These are phyloP conservation scores for Cynoglossus semilaevis DNA, from an alignment of 2,113 vertebrate genomes.

Conservation along the genomic window DNA sequence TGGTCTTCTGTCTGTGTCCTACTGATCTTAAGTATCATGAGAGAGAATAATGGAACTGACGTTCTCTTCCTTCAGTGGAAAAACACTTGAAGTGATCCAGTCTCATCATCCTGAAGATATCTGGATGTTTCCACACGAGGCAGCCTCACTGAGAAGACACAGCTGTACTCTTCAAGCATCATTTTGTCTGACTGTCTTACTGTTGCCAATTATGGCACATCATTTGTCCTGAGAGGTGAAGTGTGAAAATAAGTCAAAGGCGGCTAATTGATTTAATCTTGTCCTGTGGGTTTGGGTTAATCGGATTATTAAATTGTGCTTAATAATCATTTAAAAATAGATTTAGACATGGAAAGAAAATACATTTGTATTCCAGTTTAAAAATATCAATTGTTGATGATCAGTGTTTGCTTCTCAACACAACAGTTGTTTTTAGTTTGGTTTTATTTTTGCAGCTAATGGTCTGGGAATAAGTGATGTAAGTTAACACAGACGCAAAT, in stretches of 20 bases:
- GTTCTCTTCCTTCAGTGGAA: conserved; percentile 51
- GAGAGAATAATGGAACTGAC: conserved; percentile 46
- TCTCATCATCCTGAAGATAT: conserved; percentile 50
- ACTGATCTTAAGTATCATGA: too few relatives aligned
- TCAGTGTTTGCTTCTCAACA: conserved; percentile 14
- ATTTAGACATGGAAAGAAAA: conserved; percentile 43
- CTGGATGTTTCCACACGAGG: conserved; percentile 50
- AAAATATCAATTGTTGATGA: too few relatives aligned
- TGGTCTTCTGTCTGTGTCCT: too few relatives aligned
- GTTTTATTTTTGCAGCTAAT: conserved; percentile 7
- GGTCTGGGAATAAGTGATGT: conserved; percentile 60
- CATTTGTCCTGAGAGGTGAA: conserved; percentile 55
- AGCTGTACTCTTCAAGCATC: conserved; percentile 34
- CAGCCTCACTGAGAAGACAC: conserved; percentile 46
- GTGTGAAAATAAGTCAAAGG: conserved; percentile 57
- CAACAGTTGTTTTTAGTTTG: not conserved
- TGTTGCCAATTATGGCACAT: conserved; percentile 44
- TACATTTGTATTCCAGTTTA: conserved; percentile 23
- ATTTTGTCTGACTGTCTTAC: conserved; percentile 34
- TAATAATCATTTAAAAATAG: conserved; percentile 41
- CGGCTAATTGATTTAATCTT: conserved; percentile 53
- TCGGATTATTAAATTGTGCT: conserved; percentile 52
- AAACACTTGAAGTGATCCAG: too few relatives aligned
- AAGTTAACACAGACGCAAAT: too few relatives aligned
- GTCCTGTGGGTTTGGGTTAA: conserved; percentile 41